Evolutionary conservation across 2,113 vertebrate genomes (phyloP).

Genomic region (Pipra filicauda): DNA sequence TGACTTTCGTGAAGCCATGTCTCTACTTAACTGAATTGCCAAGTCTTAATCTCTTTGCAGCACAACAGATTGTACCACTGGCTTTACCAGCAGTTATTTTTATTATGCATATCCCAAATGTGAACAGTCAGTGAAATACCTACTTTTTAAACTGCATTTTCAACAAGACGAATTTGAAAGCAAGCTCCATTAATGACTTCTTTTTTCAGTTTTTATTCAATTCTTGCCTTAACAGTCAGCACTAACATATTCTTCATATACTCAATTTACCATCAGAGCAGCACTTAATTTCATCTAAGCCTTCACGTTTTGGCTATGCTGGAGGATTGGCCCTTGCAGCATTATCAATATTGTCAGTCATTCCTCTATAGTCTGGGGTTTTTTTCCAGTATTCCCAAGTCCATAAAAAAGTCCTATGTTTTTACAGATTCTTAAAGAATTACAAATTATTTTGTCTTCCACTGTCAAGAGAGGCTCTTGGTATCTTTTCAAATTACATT

Average conservation of each 20-base stretch:
- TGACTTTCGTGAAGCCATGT: neutral
- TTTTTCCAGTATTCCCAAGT: neutral
- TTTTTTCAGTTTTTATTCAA: neutral
- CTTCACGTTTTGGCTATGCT: neutral
- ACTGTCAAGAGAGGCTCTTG: neutral
- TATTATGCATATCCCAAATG: neutral
- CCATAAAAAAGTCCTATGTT: neutral
- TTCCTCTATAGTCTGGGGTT: neutral
- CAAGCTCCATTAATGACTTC: neutral
- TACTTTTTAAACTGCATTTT: neutral
- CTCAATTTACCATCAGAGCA: neutral
- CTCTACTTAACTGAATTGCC: neutral
- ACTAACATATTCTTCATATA: neutral
- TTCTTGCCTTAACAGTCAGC: neutral
- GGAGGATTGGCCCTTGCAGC: neutral
- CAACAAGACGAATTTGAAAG: neutral
- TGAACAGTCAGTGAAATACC: neutral
- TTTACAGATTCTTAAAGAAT: neutral
- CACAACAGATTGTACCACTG: conserved; percentile 9
- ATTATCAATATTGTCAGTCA: neutral
- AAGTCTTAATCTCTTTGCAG: conserved; percentile 31
- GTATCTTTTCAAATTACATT: neutral
- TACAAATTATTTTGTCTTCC: neutral
- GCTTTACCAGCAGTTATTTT: conserved; percentile 18
- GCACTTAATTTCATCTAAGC: neutral